Conservation (phyloP, 2,113 vertebrate genomes). For the Pomatostomus ruficeps region DNA sequence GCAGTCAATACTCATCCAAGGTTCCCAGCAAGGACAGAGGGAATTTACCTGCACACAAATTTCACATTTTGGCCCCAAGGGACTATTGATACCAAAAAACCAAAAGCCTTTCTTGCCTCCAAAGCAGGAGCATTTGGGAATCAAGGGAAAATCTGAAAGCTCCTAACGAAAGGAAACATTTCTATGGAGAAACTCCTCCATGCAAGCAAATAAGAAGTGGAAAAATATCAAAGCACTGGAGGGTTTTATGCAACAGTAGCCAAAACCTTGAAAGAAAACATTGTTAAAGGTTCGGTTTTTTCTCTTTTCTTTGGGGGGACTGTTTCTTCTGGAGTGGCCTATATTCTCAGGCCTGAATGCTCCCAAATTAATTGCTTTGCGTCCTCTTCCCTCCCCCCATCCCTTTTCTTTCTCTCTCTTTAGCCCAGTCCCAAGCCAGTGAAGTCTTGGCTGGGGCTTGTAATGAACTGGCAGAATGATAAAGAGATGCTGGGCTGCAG, state of each 20-base stretch:
- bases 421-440: not conserved
- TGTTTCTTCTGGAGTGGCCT: constrained; percentile 51
- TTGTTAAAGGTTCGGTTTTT: constrained; percentile 68
- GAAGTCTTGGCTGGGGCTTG: constrained; percentile 30
- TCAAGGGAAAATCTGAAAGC: constrained; percentile 6
- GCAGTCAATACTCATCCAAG: accelerated
- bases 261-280: constrained; percentile 56
- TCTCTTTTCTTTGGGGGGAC: not conserved
- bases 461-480: constrained; percentile 74
- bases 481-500: constrained; percentile 62
- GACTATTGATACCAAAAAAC: not conserved
- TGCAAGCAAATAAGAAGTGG: constrained; percentile 6
- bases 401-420: constrained; percentile 19
- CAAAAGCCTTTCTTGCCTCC: not conserved
- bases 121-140: not conserved
- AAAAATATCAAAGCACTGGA: constrained; percentile 48
- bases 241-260: constrained; percentile 45
- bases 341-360: constrained; percentile 57
- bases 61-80: not conserved
- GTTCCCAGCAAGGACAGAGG: not conserved
- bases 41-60: not conserved
- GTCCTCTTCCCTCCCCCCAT: constrained; percentile 38
- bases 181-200: not conserved
- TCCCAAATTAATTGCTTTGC: constrained; percentile 82
- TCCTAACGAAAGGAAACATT: not conserved